Conservation (phyloP, 2,888 invertebrate genomes). For the Oxycera nigricornis region DNA sequence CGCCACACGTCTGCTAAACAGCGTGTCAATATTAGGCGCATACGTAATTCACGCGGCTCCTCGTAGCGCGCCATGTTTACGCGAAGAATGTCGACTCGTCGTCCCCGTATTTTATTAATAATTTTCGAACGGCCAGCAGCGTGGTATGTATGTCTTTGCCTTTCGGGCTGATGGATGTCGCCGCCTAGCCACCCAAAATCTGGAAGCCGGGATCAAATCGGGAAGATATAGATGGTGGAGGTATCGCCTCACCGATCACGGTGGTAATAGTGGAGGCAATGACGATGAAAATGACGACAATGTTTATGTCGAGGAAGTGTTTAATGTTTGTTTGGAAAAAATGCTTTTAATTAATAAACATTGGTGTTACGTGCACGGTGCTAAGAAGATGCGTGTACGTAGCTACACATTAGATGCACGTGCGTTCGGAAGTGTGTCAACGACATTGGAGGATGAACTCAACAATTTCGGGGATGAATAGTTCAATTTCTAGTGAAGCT, state of each 20-base stretch:
- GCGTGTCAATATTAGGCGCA: constrained; percentile 41
- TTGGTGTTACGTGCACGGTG: constrained; percentile 36
- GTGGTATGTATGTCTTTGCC: constrained; percentile 8
- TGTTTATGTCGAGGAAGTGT: constrained; percentile 43
- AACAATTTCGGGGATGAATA: too few species aligned
- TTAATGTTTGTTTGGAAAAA: constrained; percentile 46
- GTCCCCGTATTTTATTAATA: background rate
- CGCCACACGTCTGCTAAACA: constrained; percentile 47
- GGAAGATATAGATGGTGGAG: background rate
- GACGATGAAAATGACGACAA: constrained; percentile 28
- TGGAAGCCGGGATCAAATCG: background rate
- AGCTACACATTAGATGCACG: background rate
- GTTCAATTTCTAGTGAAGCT: too few species aligned
- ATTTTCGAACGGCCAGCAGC: background rate
- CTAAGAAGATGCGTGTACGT: background rate
- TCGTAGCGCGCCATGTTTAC: constrained; percentile 4
- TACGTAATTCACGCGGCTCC: constrained; percentile 34
- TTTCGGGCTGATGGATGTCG: background rate
- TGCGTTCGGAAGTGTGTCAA: constrained; percentile 41
- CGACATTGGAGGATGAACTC: constrained; percentile 17
- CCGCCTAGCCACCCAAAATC: background rate
- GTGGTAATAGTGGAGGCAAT: background rate
- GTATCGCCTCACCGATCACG: background rate
- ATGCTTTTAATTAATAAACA: constrained; percentile 47
- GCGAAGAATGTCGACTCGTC: constrained; percentile 16